Evolutionary conservation across 2,888 invertebrate species (phyloP).

Genomic region (Drosophila emarginata): DNA sequence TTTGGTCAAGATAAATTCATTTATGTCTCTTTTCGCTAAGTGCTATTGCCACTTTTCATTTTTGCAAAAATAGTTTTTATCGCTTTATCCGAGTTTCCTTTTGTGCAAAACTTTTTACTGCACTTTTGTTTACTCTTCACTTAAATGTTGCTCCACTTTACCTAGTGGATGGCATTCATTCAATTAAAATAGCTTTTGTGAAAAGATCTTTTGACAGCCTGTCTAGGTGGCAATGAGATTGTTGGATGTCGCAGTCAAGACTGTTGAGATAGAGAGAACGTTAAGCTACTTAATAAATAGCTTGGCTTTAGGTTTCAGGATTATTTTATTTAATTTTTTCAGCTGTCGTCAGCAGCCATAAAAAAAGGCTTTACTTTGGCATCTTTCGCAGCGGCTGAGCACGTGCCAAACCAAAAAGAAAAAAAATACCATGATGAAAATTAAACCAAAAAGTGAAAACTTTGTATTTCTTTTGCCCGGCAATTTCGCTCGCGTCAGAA

Average conservation of each 20-base stretch:
- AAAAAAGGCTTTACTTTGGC: constrained; percentile 67
- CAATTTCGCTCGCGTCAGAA: constrained; percentile 35
- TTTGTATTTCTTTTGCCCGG: constrained; percentile 30
- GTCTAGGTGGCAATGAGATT: neutral
- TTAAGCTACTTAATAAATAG: constrained; percentile 69
- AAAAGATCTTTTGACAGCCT: constrained; percentile 22
- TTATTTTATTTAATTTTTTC: constrained; percentile 73
- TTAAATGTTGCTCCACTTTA: constrained; percentile 21
- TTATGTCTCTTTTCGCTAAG: constrained; percentile 9
- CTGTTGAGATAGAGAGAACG: neutral
- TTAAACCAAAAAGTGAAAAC: constrained; percentile 27
- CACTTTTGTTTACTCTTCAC: constrained; percentile 41
- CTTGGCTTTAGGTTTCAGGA: constrained; percentile 55
- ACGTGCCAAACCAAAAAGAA: constrained; percentile 24
- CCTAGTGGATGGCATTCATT: constrained; percentile 25
- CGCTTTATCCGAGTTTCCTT: constrained; percentile 13
- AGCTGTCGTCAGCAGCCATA: constrained; percentile 75
- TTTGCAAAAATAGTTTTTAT: constrained; percentile 18
- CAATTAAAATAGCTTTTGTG: constrained; percentile 34
- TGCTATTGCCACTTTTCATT: constrained; percentile 19
- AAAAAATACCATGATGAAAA: constrained; percentile 16
- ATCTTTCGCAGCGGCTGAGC: constrained; percentile 45
- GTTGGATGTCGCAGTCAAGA: neutral
- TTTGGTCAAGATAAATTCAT: neutral
- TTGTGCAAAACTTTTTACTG: constrained; percentile 29